Conservation (phyloP, 1,140 invertebrate genomes). For the Drosophila eugracilis region DNA sequence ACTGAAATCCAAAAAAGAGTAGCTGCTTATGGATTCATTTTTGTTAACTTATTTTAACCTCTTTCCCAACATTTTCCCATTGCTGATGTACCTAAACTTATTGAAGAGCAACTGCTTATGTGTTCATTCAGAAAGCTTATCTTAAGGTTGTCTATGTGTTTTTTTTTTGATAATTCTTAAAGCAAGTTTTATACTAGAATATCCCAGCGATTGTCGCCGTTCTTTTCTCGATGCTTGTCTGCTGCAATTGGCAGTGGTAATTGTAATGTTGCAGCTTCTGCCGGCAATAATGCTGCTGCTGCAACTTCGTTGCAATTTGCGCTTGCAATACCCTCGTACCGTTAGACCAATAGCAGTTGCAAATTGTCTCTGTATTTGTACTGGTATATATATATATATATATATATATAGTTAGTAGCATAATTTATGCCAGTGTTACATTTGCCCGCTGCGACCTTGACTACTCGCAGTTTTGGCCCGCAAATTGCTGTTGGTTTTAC, state of each 20-base stretch:
- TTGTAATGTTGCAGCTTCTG: slow-evolving; percentile 37
- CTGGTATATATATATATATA: slow-evolving; percentile 5
- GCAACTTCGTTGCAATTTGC: slow-evolving; percentile 47
- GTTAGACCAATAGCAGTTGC: slow-evolving; percentile 49
- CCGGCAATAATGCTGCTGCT: slow-evolving; percentile 16
- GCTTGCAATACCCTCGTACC: slow-evolving; percentile 34
- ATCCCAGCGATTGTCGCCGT: slow-evolving; percentile 49
- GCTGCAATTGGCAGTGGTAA: slow-evolving; percentile 53
- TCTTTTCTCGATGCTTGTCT: slow-evolving; percentile 31
- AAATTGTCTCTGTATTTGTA: slow-evolving; percentile 12
- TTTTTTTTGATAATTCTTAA: slow-evolving; percentile 34
- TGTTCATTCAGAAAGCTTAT: slow-evolving; percentile 49
- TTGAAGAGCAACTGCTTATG: slow-evolving; percentile 19
- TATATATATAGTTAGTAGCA: slow-evolving; percentile 28
- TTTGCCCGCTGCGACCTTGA: slow-evolving; percentile 76
- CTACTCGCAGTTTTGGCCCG: slow-evolving; percentile 47
- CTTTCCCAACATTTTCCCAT: not conserved
- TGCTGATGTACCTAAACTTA: not conserved
- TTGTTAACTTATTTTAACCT: not conserved
- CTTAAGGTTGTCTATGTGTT: slow-evolving; percentile 30
- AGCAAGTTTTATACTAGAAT: slow-evolving; percentile 33
- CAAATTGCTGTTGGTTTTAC: slow-evolving; percentile 56
- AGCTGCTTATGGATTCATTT: not conserved
- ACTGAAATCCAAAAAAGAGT: not conserved
- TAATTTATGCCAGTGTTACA: slow-evolving; percentile 80